Base-by-base conservation (phyloP, 1,140 invertebrate species). In the Phthorimaea operculella region DNA sequence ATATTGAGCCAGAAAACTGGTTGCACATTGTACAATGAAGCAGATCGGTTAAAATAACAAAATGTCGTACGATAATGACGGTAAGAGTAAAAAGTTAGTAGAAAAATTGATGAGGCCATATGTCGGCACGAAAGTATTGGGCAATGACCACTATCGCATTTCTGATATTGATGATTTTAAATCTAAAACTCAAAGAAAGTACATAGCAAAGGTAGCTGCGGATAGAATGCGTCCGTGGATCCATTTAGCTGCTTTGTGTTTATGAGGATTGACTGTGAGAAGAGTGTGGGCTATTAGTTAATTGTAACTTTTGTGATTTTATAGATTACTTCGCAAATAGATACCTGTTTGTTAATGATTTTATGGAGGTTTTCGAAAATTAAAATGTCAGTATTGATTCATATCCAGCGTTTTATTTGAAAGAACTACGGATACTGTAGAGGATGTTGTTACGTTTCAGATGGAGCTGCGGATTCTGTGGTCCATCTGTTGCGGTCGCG, bases 11-110 rank as follows among this genome's bases (percentile, higher is more conserved):
- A 36, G n/a, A 39, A 9, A 52, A 52, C 11, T 39, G 36, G 33
- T 60, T 57, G 8, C 10, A 51, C 49, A 64, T 14, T 6, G 50
- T 55, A 12, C 44, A 62, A 15, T 52, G n/a, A 62, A 47, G 45
- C 18, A 10, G 49, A 51, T 15, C 17, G 44, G 15, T 47, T 47
- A 10, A n/a, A 15, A 10, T 6, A 47, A 47, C 2, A 47, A 47
- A 16, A 16, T 47, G 8, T 16, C 44, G 14, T 16, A 16, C 15
- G 44, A 47, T 4, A 47, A 47, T 47, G 44, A 47, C 16, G 44
- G 44, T 17, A 47, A 47, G 4, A 47, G 44, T 15, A 47, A 47
- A 16, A 47, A 47, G 15, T 15, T 47, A n/a, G 9, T 15, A 17
- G 44, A 47, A 47, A 47, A 16, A 17, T 47, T 16, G 7, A 16